Base-by-base conservation (phyloP, 1,140 invertebrate species). In the Eupristina koningsbergeri region DNA sequence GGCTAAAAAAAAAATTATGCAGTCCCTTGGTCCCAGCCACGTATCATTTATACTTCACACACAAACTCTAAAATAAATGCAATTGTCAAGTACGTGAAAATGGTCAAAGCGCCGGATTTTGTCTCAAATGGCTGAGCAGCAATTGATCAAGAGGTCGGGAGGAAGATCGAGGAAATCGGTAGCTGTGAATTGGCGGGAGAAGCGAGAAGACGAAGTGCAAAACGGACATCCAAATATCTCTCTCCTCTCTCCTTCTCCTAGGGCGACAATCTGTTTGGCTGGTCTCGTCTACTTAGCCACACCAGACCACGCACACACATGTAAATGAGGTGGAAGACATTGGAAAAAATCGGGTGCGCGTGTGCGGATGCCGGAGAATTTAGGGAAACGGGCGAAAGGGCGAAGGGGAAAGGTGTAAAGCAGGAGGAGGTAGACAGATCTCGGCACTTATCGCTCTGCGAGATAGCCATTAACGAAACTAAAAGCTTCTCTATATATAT, bases 401-500 rank as follows among this genome's bases (percentile, higher is more conserved):
- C 88, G 89, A 88, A 89, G 85, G 88, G 88, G 89, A 88, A 89
- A 91, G 90, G 90, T 91, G 89, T 90, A 90, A 90, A 91, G 89
- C 90, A 89, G 92, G 89, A 88, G 69, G 87, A 89, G 90, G 88
- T 89, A 91, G 90, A 91, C 90, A 91, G 90, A 91, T 91, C 91
- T 91, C 90, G 89, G 91, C 91, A 91, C 90, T 91, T 91, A 91
- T 91, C 91, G 91, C 89, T 90, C 91, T 89, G 89, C 91, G 90
- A 91, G 90, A 91, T 91, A 91, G 87, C 91, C 91, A 91, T 91
- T 91, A 91, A 91, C 91, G 90, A 91, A 91, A 91, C 91, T 91
- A 91, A 91, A 91, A 91, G 91, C 91, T 90, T 91, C 89, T 88
- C 90, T 90, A 91, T 91, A 91, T 91, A 91, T 91, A 89, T 91